phyloP scores from a whole-genome alignment of 1,140 invertebrate species.

The Hormaphis cornu region DNA sequence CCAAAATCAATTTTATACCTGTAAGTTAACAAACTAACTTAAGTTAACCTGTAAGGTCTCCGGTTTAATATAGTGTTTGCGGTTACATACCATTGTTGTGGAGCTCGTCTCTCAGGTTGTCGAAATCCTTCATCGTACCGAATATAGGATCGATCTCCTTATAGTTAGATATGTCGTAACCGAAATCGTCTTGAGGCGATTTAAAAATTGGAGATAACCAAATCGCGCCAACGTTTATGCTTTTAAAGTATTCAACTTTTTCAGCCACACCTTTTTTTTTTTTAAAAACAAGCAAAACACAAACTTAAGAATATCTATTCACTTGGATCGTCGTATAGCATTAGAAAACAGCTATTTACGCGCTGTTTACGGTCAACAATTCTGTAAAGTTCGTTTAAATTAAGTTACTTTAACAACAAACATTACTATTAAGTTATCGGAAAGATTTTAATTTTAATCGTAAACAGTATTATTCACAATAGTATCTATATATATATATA shows the following conservation, averaged over 20 bases:
- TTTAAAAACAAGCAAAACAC: constrained; percentile 40
- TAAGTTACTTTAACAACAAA: too few relatives aligned
- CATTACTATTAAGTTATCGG: too few relatives aligned
- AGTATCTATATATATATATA: too few relatives aligned
- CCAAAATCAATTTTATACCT: constrained; percentile 69
- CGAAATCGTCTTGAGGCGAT: constrained; percentile 59
- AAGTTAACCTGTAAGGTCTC: background rate
- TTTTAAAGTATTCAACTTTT: constrained; percentile 55
- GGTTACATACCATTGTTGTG: constrained; percentile 35
- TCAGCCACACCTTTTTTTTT: constrained; percentile 48
- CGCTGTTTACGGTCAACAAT: too few relatives aligned
- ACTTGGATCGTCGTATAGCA: too few relatives aligned
- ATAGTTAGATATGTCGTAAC: constrained; percentile 63
- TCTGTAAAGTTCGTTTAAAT: too few relatives aligned
- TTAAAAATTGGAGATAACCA: constrained; percentile 64
- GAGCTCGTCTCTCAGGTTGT: constrained; percentile 43
- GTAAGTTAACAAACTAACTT: constrained; percentile 34
- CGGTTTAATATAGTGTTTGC: constrained; percentile 36
- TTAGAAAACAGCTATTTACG: too few relatives aligned
- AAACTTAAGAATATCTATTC: constrained; percentile 45
- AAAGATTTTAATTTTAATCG: too few relatives aligned
- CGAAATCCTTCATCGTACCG: constrained; percentile 54
- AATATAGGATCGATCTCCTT: constrained; percentile 44
- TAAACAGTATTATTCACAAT: too few relatives aligned
- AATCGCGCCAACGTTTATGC: constrained; percentile 55